Evolutionary conservation across 2,888 invertebrate genomes (phyloP).

Genomic region (Xestia rhomboidea): DNA sequence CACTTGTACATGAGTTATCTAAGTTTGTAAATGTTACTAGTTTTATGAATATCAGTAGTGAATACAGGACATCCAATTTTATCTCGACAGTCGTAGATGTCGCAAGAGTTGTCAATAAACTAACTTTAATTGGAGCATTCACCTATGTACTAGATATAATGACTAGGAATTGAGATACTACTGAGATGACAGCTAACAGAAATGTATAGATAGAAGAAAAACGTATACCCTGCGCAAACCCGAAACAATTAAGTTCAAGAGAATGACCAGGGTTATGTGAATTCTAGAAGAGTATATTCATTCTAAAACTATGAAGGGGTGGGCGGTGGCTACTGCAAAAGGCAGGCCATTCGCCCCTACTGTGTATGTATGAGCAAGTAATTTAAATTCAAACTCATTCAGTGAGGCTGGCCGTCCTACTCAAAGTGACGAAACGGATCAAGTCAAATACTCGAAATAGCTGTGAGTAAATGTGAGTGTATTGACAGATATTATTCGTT

Average conservation of each 20-base stretch:
- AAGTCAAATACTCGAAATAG: conserved; percentile 59
- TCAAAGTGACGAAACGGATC: conserved; percentile 51
- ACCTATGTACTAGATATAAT: not conserved
- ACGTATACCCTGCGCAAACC: not conserved
- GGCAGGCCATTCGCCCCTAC: conserved; percentile 47
- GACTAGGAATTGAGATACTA: not conserved
- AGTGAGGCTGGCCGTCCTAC: conserved; percentile 53
- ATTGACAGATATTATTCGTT: conserved; percentile 46
- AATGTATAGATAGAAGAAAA: not conserved
- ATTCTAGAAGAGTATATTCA: conserved; percentile 2
- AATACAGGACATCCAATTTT: not conserved
- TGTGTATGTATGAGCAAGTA: conserved; percentile 50
- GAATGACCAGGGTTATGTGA: not conserved
- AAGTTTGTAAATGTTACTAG: not conserved
- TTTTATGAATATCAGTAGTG: conserved; percentile 9
- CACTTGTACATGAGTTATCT: conserved; percentile 8
- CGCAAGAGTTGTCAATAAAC: not conserved
- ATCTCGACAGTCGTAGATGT: not conserved
- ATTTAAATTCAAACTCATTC: conserved; percentile 67
- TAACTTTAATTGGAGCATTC: not conserved
- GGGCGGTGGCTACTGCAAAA: conserved; percentile 44
- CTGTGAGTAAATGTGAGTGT: conserved; percentile 49
- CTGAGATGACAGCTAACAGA: not conserved
- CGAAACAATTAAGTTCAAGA: not conserved
- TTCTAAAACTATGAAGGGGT: conserved; percentile 34